Percentiles rank a stretch among this genome's conserved stretches.
Evolutionary conservation across 1,140 invertebrate species (phyloP).

Genomic region (Drosophila persimilis): DNA sequence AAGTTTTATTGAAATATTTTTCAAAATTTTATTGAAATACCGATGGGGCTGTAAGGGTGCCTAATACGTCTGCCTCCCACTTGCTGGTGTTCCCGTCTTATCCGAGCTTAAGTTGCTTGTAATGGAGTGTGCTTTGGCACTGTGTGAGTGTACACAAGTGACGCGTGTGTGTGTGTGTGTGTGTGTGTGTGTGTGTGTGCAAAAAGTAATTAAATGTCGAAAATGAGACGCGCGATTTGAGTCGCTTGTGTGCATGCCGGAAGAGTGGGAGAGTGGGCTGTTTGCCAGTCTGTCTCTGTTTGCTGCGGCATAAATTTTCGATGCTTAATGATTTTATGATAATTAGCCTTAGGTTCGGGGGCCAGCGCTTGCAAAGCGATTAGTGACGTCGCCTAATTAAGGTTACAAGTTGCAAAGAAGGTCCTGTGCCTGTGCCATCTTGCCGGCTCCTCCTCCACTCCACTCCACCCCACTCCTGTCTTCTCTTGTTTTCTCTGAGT

Average conservation of each 20-base stretch:
- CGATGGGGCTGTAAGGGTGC: too few relatives aligned
- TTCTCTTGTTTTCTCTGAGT: too few relatives aligned
- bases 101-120: slow-evolving; percentile 61
- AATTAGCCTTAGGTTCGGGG: slow-evolving; percentile 69
- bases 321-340: slow-evolving; percentile 79
- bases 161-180: slow-evolving; percentile 23
- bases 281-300: slow-evolving; percentile 12
- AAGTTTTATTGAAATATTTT: too few relatives aligned
- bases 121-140: slow-evolving; percentile 53
- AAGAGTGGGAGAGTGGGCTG: not conserved
- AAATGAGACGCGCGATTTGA: slow-evolving; percentile 73
- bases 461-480: too few relatives aligned
- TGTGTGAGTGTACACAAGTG: too few relatives aligned
- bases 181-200: slow-evolving; percentile 38
- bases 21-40: too few relatives aligned
- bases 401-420: slow-evolving; percentile 62
- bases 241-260: slow-evolving; percentile 15
- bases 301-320: slow-evolving; percentile 67
- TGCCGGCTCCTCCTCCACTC: not conserved
- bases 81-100: not conserved
- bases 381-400: slow-evolving; percentile 73
- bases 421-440: slow-evolving; percentile 34
- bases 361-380: slow-evolving; percentile 68
- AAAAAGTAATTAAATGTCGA: slow-evolving; percentile 76
- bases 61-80: not conserved